Evolutionary conservation across 2,888 invertebrate genomes (phyloP).

Genomic region (Folsomia candida): DNA sequence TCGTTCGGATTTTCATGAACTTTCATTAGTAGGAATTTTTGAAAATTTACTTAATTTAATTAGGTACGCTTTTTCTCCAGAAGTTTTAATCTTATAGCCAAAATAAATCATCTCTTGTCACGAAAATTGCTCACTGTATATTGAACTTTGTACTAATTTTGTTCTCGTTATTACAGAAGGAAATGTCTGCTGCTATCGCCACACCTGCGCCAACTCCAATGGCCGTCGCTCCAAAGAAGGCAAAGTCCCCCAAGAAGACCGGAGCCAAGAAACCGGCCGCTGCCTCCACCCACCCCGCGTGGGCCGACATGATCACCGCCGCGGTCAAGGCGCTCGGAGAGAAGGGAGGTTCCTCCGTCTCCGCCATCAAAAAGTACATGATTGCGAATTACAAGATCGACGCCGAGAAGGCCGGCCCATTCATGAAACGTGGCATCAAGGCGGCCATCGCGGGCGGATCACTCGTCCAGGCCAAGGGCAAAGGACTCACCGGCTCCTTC

Average conservation of each 20-base stretch:
- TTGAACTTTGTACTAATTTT: too few relatives aligned
- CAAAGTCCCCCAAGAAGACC: conserved; percentile 17
- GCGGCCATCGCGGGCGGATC: conserved; percentile 32
- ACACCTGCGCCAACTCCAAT: conserved; percentile 23
- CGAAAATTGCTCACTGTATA: too few relatives aligned
- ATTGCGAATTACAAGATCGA: conserved; percentile 41
- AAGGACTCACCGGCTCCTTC: conserved; percentile 44
- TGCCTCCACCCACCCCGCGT: conserved; percentile 31
- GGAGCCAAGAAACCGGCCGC: conserved; percentile 18
- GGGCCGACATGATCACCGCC: conserved; percentile 40
- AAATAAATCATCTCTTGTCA: too few relatives aligned
- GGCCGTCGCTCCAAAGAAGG: conserved; percentile 22
- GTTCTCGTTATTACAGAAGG: background rate
- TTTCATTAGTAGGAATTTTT: too few relatives aligned
- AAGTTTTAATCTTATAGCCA: too few relatives aligned
- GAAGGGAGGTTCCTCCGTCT: conserved; percentile 41
- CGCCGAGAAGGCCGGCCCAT: conserved; percentile 34
- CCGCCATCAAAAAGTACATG: conserved; percentile 45
- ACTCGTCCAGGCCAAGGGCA: conserved; percentile 41
- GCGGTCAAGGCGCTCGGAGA: conserved; percentile 43
- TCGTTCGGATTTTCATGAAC: too few relatives aligned
- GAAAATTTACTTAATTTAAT: too few relatives aligned
- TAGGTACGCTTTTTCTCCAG: too few relatives aligned
- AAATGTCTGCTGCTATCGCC: conserved; percentile 24
- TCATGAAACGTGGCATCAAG: conserved; percentile 35